Base-by-base conservation (phyloP, 1,140 invertebrate genomes). In the Cydia amplana region DNA sequence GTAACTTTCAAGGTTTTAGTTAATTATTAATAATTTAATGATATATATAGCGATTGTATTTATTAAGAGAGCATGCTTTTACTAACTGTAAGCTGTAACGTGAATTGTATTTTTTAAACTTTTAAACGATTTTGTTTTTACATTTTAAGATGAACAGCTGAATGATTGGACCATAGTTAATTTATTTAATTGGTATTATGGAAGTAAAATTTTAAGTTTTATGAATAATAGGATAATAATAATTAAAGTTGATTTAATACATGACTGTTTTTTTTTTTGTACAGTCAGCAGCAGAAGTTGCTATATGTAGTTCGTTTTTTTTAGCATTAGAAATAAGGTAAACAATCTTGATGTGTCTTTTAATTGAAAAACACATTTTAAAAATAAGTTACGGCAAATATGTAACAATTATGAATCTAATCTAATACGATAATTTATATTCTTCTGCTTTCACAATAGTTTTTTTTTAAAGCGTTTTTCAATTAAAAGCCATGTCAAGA, bases 141-240 rank as follows among this genome's bases (percentile, higher is more conserved):
- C n/a, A 46, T 73, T 73, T 73, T 73, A 73, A 49, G 14, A 43
- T 73, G 43, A 40, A 32, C 28, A 49, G 28, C 7, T n/a, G 28
- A 67, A 16, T 32, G 12, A 18, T 14, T 32, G 65, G 16, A 36
- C 28, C n/a, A 36, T 40, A 18, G 6, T 70, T 70, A 70, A 70
- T 70, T 70, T 70, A 70, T 70, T 70, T 70, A 43, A 70, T 70
- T 70, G 28, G 65, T 18, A 70, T 18, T 70, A 60, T 23, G 55
- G 55, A 60, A 36, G 65, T 10, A 18, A 28, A 43, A 18, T 1
- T 32, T 70, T 36, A 32, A 40, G 65, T 70, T 32, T 20, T 10
- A 65, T 70, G n/a, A 20, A n/a, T 40, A 70, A 70, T n/a, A 40
- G 7, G n/a, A n/a, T 40, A 70, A 70, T 32, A 20, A 18, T 70